Conservation (phyloP, 2,113 vertebrate species). For the Callopanchax toddi region DNA sequence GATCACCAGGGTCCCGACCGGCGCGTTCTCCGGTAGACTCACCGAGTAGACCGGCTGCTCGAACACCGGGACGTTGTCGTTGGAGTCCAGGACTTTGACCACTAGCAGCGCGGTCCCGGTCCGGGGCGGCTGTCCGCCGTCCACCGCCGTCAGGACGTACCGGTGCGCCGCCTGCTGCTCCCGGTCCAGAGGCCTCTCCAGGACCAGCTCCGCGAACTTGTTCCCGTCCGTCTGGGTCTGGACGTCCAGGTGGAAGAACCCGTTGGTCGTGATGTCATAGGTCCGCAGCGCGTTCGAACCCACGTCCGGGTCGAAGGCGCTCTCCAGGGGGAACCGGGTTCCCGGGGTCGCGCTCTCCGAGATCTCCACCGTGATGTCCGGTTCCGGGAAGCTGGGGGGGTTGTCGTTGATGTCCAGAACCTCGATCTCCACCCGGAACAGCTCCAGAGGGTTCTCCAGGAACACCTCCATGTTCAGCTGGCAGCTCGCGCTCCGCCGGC, state of each 20-base stretch:
- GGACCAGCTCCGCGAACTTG: slow-evolving; percentile 94
- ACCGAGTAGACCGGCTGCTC: slow-evolving; percentile 94
- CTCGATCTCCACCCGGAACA: slow-evolving; percentile 95
- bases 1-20: slow-evolving; percentile 90
- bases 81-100: slow-evolving; percentile 94
- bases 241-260: slow-evolving; percentile 94
- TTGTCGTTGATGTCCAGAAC: slow-evolving; percentile 98
- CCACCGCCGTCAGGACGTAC: slow-evolving; percentile 96
- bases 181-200: slow-evolving; percentile 92
- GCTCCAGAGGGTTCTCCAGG: slow-evolving; percentile 94
- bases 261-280: slow-evolving; percentile 95
- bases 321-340: slow-evolving; percentile 95
- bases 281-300: slow-evolving; percentile 96
- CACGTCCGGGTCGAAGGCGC: slow-evolving; percentile 96
- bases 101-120: slow-evolving; percentile 96
- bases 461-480: slow-evolving; percentile 97
- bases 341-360: slow-evolving; percentile 97
- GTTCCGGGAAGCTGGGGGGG: slow-evolving; percentile 92
- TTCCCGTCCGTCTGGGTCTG: slow-evolving; percentile 95
- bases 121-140: slow-evolving; percentile 90
- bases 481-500: slow-evolving; percentile 92
- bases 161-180: slow-evolving; percentile 96
- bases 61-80: slow-evolving; percentile 96
- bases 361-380: slow-evolving; percentile 96
- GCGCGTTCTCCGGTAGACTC: slow-evolving; percentile 90